These are phyloP conservation scores for Oreonectes daqikongensis DNA, from an alignment of 2,797 vertebrate species.

Conservation along the genomic window DNA sequence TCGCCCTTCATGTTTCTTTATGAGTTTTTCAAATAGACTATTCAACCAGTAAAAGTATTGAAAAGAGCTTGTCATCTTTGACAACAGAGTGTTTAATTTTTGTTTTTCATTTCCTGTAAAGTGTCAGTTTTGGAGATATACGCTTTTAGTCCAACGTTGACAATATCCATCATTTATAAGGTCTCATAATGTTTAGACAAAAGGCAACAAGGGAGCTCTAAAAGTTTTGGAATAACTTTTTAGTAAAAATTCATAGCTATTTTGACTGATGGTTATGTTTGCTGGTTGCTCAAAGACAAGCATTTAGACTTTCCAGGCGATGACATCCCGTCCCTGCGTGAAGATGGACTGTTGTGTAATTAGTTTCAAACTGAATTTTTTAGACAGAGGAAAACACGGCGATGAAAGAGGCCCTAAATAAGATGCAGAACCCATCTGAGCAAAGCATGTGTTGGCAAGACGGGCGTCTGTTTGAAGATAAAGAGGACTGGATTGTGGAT, in stretches of 20 bases:
- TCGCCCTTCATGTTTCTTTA: no score
- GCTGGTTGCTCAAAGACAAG: neutral
- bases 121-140: no score
- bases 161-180: no score
- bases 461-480: slow-evolving; percentile 86
- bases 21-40: no score
- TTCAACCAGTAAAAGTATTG: no score
- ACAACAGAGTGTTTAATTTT: no score
- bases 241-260: slow-evolving; percentile 25
- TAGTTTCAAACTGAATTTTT: slow-evolving; percentile 44
- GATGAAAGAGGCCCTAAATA: slow-evolving; percentile 85
- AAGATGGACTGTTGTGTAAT: slow-evolving; percentile 37
- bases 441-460: slow-evolving; percentile 90
- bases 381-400: slow-evolving; percentile 91
- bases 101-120: no score
- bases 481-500: slow-evolving; percentile 92
- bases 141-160: no score
- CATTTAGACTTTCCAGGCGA: neutral
- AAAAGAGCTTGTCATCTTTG: no score
- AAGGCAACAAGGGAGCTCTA: no score
- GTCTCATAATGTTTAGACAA: no score
- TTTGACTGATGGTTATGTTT: slow-evolving; percentile 20
- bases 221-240: neutral
- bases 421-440: slow-evolving; percentile 74
- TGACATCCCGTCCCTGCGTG: slow-evolving; percentile 22